Evolutionary conservation across 2,113 vertebrate species (phyloP).

Genomic region (Centrocercus urophasianus): DNA sequence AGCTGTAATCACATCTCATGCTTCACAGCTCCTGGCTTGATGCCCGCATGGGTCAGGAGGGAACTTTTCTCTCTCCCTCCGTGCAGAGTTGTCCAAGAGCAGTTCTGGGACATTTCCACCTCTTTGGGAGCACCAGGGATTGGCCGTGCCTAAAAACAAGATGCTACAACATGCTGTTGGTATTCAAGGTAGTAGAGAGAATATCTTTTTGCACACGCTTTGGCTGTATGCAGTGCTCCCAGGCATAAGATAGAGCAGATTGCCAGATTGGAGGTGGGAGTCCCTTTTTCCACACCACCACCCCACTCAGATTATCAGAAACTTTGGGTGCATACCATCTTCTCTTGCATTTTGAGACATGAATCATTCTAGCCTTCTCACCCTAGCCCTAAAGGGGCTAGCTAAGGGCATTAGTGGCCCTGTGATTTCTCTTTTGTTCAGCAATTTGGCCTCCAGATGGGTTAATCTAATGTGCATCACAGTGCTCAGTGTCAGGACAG

Average conservation of each 20-base stretch:
- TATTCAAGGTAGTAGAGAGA: not conserved
- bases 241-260: not conserved
- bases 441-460: conserved; percentile 13
- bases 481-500: not conserved
- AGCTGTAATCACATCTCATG: conserved; percentile 54
- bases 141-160: not conserved
- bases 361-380: conserved; percentile 45
- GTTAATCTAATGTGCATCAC: not conserved
- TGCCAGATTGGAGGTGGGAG: not conserved
- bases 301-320: not conserved
- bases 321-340: conserved; percentile 38
- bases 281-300: not conserved
- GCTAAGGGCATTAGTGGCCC: conserved; percentile 38
- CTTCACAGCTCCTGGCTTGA: not conserved
- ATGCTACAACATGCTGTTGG: not conserved
- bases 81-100: conserved; percentile 4
- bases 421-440: conserved; percentile 50
- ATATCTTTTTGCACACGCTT: not conserved
- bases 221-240: not conserved
- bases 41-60: not conserved
- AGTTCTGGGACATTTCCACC: conserved; percentile 14
- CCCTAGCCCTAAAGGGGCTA: conserved; percentile 9
- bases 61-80: not conserved
- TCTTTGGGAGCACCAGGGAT: not conserved
- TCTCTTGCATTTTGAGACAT: conserved; percentile 40